Base-by-base conservation (phyloP, 2,113 vertebrate species). In the Neolamprologus sp. region DNA sequence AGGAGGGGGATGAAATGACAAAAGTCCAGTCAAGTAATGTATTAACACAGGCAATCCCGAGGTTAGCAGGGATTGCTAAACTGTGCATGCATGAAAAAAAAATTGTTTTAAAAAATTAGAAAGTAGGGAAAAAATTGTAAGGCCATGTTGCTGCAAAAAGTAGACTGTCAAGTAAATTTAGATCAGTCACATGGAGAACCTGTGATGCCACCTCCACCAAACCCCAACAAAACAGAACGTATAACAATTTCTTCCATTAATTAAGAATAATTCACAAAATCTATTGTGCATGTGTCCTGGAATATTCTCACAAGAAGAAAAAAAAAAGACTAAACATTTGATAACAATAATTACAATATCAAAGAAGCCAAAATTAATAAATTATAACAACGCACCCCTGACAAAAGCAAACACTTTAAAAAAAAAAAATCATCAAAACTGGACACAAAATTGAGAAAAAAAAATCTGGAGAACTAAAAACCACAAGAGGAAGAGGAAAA, bases 341-440 rank as follows among this genome's bases (percentile, higher is more conserved):
- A 65, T 81, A 85, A 93, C 79, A 92, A 91, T 87, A 92, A 91
- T 93, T 90, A 95, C 87, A 91, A 82, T 79, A 88, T 90, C 85
- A 85, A 88, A 85, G 58, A 88, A 87, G 85, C 91, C 90, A 93
- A 94, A 93, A 92, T 94, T 88, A 95, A 97, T 96, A 96, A 96
- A 95, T 96, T 96, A 96, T 87, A 95, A 93, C 87, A 91, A 91
- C 47, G 68, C 90, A 94, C 89, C 86, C 85, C 91, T 94, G 90
- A 94, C 88, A 91, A 87, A 92, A 51, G 89, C 86, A 89, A 75
- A 75, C 58, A 82, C 33, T 80, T 85, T 23, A 88, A 92, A 94
- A 94, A 92, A 58, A n/a, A 14, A 23, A 91, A 23, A 81, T 68
- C 12, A 5, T 26, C 60, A 83, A 89, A 84, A 91, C 45, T 55